These are phyloP conservation scores for Amphibalanus amphitrite DNA, from an alignment of 1,140 invertebrate species.

Conservation along the genomic window DNA sequence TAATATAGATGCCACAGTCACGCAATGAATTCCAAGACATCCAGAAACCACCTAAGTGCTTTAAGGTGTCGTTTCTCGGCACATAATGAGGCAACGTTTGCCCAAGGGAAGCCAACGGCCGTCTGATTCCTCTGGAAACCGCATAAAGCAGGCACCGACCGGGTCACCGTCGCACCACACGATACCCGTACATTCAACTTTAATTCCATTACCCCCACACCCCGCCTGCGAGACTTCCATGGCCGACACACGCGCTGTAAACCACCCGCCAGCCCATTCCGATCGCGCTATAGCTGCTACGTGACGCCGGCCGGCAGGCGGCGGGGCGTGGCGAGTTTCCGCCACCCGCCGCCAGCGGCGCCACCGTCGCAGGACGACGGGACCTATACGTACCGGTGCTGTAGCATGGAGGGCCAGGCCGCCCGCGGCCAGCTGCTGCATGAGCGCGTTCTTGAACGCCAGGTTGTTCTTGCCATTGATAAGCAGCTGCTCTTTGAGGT, in stretches of 20 bases:
- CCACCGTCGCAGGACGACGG: too few species aligned
- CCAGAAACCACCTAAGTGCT: too few species aligned
- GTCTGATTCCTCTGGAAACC: too few species aligned
- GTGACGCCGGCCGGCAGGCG: background rate
- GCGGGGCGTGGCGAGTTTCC: background rate
- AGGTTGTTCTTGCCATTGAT: slow-evolving; percentile 99
- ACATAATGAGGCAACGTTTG: too few species aligned
- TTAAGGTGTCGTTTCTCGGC: too few species aligned
- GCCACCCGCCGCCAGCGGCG: background rate
- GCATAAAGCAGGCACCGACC: too few species aligned
- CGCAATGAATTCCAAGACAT: too few species aligned
- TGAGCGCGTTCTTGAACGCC: slow-evolving; percentile 87
- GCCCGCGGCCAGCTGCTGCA: slow-evolving; percentile 47
- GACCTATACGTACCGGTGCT: background rate
- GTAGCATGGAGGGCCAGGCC: background rate
- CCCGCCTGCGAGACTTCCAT: background rate
- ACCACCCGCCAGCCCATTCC: background rate
- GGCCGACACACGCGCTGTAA: background rate
- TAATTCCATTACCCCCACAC: background rate
- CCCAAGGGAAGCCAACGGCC: too few species aligned
- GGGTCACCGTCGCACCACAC: too few species aligned
- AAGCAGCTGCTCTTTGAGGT: slow-evolving; percentile 96
- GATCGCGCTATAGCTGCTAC: background rate
- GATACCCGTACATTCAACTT: background rate
- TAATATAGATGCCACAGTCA: too few species aligned